Conservation (phyloP, 1,140 invertebrate genomes). For the Calephelis nemesis region DNA sequence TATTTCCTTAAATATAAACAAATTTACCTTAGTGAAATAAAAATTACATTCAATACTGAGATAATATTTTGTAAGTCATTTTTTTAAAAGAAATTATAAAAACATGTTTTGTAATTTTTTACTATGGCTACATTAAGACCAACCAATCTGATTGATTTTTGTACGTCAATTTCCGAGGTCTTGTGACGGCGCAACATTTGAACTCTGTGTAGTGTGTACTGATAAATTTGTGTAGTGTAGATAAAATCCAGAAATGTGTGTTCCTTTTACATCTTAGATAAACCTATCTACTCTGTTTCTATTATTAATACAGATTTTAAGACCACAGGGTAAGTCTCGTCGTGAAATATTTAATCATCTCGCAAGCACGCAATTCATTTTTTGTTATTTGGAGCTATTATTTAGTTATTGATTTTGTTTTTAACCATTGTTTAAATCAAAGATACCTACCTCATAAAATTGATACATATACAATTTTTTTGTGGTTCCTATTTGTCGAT, state of each 20-base stretch:
- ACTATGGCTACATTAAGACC: conserved; percentile 31
- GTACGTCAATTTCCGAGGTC: conserved; percentile 58
- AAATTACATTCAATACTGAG: too few relatives aligned
- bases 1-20: too few relatives aligned
- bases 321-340: neutral
- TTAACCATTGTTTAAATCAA: too few relatives aligned
- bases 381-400: neutral
- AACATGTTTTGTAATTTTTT: conserved; percentile 8
- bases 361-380: too few relatives aligned
- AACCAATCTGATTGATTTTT: conserved; percentile 49
- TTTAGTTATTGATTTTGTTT: neutral
- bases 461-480: too few relatives aligned
- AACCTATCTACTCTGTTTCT: neutral
- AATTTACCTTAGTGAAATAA: too few relatives aligned
- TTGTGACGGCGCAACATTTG: conserved; percentile 74
- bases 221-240: conserved; percentile 43
- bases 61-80: too few relatives aligned
- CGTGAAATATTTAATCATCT: neutral
- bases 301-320: neutral
- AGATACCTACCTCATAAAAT: too few relatives aligned
- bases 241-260: conserved; percentile 46
- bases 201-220: conserved; percentile 45
- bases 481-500: too few relatives aligned
- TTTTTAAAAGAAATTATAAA: too few relatives aligned
- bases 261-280: conserved; percentile 18